Evolutionary conservation across 2,113 vertebrate genomes (phyloP), one percentile per base, ranked within the genome.

Genomic region (Puma concolor): DNA sequence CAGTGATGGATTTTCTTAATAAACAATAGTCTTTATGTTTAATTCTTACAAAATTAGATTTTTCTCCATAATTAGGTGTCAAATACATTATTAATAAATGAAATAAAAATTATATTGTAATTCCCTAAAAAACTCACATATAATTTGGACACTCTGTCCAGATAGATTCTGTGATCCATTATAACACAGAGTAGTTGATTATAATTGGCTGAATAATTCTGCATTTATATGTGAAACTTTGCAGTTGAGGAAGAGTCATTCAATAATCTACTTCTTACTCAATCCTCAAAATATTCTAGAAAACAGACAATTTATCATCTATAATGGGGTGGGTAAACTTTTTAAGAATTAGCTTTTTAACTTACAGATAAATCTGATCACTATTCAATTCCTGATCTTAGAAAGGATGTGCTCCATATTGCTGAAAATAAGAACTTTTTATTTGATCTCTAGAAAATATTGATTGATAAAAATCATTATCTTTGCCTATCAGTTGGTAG

Each of bases 371-470:
- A 85, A 81, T 69, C 84, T 76, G 80, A 52, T 50, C 31, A 52
- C 13, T 71, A 88, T 74, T 96, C 94, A 88, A 91, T 82, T 66
- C 95, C 97, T 66, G 41, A 2, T 41, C 19, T n/a, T 36, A 27
- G 41, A 10, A 44, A 96, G n/a, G 19, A 91, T 91, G 88, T 98
- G 87, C 27, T 97, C 23, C 38, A 36, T 9, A 38, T 85, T 81
- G 91, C 57, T 81, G 48, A 82, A 91, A 81, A 83, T 25, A 87
- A 97, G 74, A 88, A 31, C 12, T 31, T 41, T 93, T 86, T 71
- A 60, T 29, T 64, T 81, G 2, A 48, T 90, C 67, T 66, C 54
- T 85, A 23, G 88, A 98, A 41, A 57, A 57, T 82, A 52, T 7
- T 50, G n/a, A 85, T 76, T 87, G 19, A 44, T 71, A 77, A 48